Base-by-base conservation (phyloP, 2,888 invertebrate genomes). In the Drosophila atripex region DNA sequence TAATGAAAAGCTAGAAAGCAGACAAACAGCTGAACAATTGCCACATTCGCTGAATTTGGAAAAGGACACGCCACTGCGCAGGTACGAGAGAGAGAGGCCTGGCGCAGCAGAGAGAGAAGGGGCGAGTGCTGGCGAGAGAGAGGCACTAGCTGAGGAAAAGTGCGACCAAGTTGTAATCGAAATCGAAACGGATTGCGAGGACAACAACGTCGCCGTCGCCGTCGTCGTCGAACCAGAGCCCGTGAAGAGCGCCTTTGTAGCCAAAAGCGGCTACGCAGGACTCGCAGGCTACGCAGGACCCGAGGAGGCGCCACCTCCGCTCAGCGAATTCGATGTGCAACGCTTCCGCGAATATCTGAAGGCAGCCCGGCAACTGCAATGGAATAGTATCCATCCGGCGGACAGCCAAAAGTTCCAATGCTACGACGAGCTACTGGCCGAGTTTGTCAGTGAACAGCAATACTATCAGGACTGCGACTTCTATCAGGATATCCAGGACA, bases 271-370 rank as follows among this genome's bases (percentile, higher is more conserved):
- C 39, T n/a, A 7, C 39, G n/a, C 7, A 39, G 49, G 49, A 45
- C 18, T 8, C 4, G 18, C 11, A 39, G 49, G 49, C 35, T 21
- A 5, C 4, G 14, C 11, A 18, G 43, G 21, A 43, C 21, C 3
- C 43, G 43, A 43, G 18, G 43, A 43, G 18, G 21, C 18, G 21
- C 18, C 61, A 18, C 43, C 68, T 4, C 57, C 76, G 18, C 71
- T 83, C 9, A 83, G 86, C 49, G 90, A 91, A 73, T 90, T 90
- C 69, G 90, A 90, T 88, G 90, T 89, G 55, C 89, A 88, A 56
- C 86, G 89, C 11, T 86, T 91, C 30, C 78, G 82, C 66, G 85
- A 88, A 52, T 88, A 77, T 75, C 30, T 82, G 30, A 77, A 61
- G 23, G 80, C 76, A 18, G 85, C 86, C 12, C 64, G 80, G 28